These are phyloP conservation scores for Ctenopoma multispine DNA, from an alignment of 2,797 vertebrate species.

Conservation along the genomic window DNA sequence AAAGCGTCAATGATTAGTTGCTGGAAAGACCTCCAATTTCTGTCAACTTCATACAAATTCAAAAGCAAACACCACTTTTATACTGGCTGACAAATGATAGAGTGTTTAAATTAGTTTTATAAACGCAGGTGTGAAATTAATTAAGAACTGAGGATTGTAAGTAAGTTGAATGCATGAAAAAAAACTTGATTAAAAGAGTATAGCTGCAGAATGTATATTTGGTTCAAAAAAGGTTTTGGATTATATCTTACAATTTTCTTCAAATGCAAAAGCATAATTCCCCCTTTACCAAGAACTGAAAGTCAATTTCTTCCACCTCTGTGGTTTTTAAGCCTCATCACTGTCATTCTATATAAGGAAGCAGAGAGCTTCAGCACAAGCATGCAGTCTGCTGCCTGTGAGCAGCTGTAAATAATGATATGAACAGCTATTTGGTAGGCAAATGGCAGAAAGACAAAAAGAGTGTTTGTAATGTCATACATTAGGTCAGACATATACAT, in stretches of 20 bases:
- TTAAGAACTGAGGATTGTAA: conserved; percentile 3
- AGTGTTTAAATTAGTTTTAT: conserved; percentile 19
- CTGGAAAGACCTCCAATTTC: conserved; percentile 43
- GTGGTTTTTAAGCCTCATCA: conserved; percentile 22
- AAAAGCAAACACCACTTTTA: conserved; percentile 36
- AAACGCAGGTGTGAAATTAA: conserved; percentile 25
- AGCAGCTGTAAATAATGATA: conserved; percentile 46
- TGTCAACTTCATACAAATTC: conserved; percentile 21
- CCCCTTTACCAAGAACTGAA: not conserved
- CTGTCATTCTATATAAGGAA: conserved; percentile 49
- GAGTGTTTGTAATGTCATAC: not conserved
- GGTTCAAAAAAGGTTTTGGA: not conserved
- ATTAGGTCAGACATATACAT: not conserved
- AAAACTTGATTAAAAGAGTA: not conserved
- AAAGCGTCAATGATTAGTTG: conserved; percentile 33
- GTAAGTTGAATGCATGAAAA: conserved; percentile 10
- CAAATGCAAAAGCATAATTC: not conserved
- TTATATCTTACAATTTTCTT: not conserved
- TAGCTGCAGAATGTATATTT: not conserved
- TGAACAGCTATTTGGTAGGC: conserved; percentile 67
- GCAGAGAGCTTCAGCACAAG: not conserved
- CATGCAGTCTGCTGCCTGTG: conserved; percentile 41
- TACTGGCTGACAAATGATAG: conserved; percentile 12
- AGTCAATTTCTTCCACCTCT: not conserved
- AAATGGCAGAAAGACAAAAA: conserved; percentile 50